Conservation (phyloP, 2,888 invertebrate species). For the Dichetophora obliterata region DNA sequence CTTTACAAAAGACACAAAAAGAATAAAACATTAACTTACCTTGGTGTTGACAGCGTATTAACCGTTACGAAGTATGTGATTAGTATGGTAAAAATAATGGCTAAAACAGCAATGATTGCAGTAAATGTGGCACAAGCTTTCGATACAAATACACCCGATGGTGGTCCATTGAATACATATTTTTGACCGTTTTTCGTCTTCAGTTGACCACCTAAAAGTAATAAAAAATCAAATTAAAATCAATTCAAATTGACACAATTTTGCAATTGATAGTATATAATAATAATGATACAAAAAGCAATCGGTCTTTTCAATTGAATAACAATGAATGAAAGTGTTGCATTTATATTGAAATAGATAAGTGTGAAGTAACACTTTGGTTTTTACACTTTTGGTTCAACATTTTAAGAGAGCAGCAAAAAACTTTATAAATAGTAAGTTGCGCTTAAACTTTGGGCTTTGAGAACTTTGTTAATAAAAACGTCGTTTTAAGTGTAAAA, state of each 20-base stretch:
- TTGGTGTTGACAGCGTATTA: conserved; percentile 52
- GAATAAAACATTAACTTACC: conserved; percentile 56
- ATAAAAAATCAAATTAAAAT: not conserved
- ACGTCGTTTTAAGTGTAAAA: no score
- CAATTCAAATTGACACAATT: not conserved
- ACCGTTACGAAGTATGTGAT: conserved; percentile 66
- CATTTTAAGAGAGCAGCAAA: no score
- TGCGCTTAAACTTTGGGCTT: no score
- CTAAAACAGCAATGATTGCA: conserved; percentile 58
- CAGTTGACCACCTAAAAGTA: conserved; percentile 67
- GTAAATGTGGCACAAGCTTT: conserved; percentile 63
- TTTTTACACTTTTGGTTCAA: not conserved
- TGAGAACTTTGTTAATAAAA: no score
- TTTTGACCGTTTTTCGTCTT: conserved; percentile 71
- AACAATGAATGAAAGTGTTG: not conserved
- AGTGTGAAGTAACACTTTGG: no score
- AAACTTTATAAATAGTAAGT: no score
- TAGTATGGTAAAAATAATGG: conserved; percentile 62
- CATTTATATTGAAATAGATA: no score
- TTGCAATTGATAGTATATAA: not conserved
- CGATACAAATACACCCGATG: conserved; percentile 66
- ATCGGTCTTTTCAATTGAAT: not conserved
- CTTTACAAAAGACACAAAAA: not conserved
- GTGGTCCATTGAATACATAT: conserved; percentile 68
- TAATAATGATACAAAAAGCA: not conserved